A percentile compares a stretch with the other conserved stretches of the same genome.
Evolutionary conservation across 1,140 invertebrate species (phyloP).

Genomic region (Chelonus insularis): DNA sequence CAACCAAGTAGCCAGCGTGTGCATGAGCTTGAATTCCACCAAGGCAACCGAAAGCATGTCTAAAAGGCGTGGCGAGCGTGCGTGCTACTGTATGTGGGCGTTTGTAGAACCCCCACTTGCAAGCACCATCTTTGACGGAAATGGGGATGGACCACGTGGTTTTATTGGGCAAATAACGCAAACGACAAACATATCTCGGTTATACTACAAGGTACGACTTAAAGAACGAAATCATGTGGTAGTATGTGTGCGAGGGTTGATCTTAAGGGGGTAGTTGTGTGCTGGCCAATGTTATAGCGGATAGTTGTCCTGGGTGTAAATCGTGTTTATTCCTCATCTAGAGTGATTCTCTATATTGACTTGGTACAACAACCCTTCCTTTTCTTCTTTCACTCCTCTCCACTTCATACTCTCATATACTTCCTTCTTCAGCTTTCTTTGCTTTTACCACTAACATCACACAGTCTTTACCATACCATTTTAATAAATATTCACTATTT

Average conservation of each 20-base stretch:
- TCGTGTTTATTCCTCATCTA: conserved; percentile 52
- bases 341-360: conserved; percentile 39
- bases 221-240: not conserved
- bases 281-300: not conserved
- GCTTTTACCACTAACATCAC: not conserved
- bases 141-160: conserved; percentile 51
- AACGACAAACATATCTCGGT: conserved; percentile 49
- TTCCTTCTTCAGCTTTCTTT: conserved; percentile 2
- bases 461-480: no score
- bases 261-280: conserved; percentile 2
- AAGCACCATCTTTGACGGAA: conserved; percentile 27
- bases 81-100: conserved; percentile 13
- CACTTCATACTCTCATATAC: no score
- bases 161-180: conserved; percentile 59
- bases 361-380: not conserved
- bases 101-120: not conserved
- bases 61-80: conserved; percentile 22
- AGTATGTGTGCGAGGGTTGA: conserved; percentile 1
- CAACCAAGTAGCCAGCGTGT: conserved; percentile 6
- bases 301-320: conserved; percentile 51
- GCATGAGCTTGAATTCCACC: conserved; percentile 6
- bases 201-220: not conserved
- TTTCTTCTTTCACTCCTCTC: not conserved
- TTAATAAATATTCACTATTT: no score
- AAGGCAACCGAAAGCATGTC: conserved; percentile 22